A percentile compares a stretch with the other conserved stretches of the same genome.
Evolutionary conservation across 2,888 invertebrate genomes (phyloP).

Genomic region (Ephialtes manifestator): DNA sequence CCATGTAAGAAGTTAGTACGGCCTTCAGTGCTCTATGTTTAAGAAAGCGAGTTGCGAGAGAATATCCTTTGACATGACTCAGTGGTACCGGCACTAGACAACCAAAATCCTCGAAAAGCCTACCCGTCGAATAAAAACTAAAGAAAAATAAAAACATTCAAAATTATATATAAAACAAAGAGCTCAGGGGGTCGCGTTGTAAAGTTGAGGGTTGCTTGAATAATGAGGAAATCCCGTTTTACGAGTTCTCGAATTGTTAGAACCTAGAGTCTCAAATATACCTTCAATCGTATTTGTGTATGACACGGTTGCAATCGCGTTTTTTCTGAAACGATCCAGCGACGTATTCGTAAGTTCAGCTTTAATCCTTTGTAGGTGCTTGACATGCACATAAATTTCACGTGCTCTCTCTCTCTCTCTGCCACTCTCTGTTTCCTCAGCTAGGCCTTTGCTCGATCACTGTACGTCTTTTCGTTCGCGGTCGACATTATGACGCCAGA

Average conservation of each 20-base stretch:
- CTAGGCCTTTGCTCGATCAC: conserved; percentile 34
- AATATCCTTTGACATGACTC: conserved; percentile 67
- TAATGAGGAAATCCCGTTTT: conserved; percentile 55
- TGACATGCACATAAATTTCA: conserved; percentile 56
- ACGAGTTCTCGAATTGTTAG: conserved; percentile 59
- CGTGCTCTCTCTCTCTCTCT: conserved; percentile 60
- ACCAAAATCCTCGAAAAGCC: conserved; percentile 60
- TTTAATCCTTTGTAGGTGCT: conserved; percentile 64
- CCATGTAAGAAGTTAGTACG: conserved; percentile 66
- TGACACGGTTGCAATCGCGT: conserved; percentile 46
- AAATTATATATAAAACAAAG: conserved; percentile 31
- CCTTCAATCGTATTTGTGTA: conserved; percentile 53
- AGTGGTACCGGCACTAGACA: conserved; percentile 69
- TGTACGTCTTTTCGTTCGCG: conserved; percentile 34
- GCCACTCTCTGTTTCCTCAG: conserved; percentile 52
- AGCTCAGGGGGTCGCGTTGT: conserved; percentile 25
- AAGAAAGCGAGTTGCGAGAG: conserved; percentile 45
- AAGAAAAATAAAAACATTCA: conserved; percentile 22
- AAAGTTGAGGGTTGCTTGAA: conserved; percentile 48
- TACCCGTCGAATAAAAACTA: conserved; percentile 31
- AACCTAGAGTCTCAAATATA: conserved; percentile 56
- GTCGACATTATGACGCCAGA: conserved; percentile 8
- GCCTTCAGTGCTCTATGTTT: conserved; percentile 68
- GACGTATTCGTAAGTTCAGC: conserved; percentile 58
- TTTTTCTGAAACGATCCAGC: conserved; percentile 47